Evolutionary conservation across 2,888 invertebrate genomes (phyloP).

Genomic region (Cheiracanthium punctorium): DNA sequence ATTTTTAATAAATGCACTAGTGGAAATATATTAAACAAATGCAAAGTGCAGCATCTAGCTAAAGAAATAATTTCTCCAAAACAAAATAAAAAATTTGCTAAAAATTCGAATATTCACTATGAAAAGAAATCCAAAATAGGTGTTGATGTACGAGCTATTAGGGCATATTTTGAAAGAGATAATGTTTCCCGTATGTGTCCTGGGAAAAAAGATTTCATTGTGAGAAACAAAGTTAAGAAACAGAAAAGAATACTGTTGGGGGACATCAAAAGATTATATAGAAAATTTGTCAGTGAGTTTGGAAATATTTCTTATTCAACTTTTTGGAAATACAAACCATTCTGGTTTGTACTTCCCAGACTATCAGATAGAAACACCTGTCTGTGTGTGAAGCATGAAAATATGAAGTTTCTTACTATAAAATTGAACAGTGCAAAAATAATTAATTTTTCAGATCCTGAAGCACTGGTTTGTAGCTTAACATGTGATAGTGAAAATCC

Average conservation of each 20-base stretch:
- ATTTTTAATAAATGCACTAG: neutral
- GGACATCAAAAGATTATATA: too few relatives aligned
- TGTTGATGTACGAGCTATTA: neutral
- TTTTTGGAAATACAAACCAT: neutral
- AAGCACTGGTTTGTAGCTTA: neutral
- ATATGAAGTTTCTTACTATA: neutral
- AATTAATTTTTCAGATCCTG: neutral
- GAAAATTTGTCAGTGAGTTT: neutral
- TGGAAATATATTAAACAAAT: constrained; percentile 6
- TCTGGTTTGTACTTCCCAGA: neutral
- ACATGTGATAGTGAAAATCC: neutral
- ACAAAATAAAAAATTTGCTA: neutral
- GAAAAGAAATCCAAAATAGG: neutral
- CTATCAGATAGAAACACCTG: neutral
- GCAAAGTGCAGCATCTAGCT: neutral
- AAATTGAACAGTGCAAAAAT: neutral
- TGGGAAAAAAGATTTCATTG: neutral
- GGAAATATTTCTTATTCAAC: constrained; percentile 1
- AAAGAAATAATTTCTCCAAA: neutral
- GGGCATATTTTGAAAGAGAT: neutral
- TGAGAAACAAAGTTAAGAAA: neutral
- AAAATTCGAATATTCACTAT: neutral
- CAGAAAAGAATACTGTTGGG: neutral
- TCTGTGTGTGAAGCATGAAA: neutral
- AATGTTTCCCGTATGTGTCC: neutral